Evolutionary conservation across 2,797 vertebrate genomes (phyloP), one percentile per base, ranked within the genome.

Genomic region (Crocidura indochinensis): DNA sequence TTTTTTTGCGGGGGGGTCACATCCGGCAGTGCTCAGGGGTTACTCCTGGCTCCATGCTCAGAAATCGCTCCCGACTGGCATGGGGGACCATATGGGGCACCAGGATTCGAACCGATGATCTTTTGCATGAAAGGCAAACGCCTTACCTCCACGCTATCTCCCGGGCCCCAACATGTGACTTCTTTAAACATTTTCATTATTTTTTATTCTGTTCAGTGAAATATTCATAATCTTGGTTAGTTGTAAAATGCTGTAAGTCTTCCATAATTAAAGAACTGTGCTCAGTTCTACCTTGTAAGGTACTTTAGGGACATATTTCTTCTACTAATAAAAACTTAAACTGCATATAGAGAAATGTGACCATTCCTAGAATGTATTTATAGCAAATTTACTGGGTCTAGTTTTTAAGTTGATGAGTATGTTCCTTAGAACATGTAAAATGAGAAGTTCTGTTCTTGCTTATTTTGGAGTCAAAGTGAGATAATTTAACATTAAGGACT

Each of bases 271-370:
- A 86, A 10, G 81, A 69, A 87, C 27, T 46, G 4, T 76, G 10
- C 15, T 3, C 9, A 76, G 78, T 88, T 92, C 91, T 82, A 68
- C 84, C 67, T 95, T 96, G 69, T 2, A 80, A 92, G 75, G 79
- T 89, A 95, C 56, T 93, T 90, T 67, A 95, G 96, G 94, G 93
- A 95, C 82, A 91, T 5, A 80, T 80, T 96, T 94, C 82, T 94
- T 87, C 84, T 94, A 31, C 31, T 71, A 90, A 78, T 92, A 64
- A 72, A 94, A 88, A 84, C 1, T 24, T 71, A 47, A 47, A 51
- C 24, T 78, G 10, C 72, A 81, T 74, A 53, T 19, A 71, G 82
- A 95, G 88, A 72, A 95, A 74, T 79, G 67, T 69, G 84, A 46
- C 44, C 78, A 49, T 90, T 88, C 88, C 80, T 88, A 77, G 86